Percentiles rank a stretch among this genome's conserved stretches.
Evolutionary conservation across 2,113 vertebrate genomes (phyloP).

Genomic region (Neotoma lepida): DNA sequence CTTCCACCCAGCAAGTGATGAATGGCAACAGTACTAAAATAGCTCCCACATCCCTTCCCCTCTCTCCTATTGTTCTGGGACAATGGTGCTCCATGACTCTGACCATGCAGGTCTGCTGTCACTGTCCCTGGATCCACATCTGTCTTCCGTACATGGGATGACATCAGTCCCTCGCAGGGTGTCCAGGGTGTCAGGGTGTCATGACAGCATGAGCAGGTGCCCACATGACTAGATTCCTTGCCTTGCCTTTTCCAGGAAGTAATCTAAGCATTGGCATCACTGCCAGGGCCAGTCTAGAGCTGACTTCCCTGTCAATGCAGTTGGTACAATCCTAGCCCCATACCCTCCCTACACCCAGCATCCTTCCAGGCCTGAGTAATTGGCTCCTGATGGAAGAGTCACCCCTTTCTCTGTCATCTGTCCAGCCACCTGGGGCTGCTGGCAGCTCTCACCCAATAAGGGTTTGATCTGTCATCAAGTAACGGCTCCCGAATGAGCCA

Average conservation of each 20-base stretch:
- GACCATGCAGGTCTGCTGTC: background rate
- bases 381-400: background rate
- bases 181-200: too few species aligned
- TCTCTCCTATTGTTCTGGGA: conserved; percentile 66
- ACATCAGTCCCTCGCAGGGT: background rate
- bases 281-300: background rate
- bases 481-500: conserved; percentile 10
- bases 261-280: background rate
- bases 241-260: background rate
- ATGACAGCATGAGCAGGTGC: background rate
- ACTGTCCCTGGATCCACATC: background rate
- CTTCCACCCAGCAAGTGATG: conserved; percentile 1
- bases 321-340: background rate
- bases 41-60: background rate
- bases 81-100: conserved; percentile 40
- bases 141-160: conserved; percentile 27
- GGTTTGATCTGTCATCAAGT: conserved; percentile 52
- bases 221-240: background rate
- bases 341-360: background rate
- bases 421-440: conserved; percentile 51
- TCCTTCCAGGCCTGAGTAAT: conserved; percentile 4
- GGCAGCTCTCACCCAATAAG: conserved; percentile 13
- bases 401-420: conserved; percentile 18
- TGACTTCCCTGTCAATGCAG: background rate
- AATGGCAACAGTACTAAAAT: background rate